Base-by-base conservation (phyloP, 2,888 invertebrate genomes). In the Eupithecia exiguata region DNA sequence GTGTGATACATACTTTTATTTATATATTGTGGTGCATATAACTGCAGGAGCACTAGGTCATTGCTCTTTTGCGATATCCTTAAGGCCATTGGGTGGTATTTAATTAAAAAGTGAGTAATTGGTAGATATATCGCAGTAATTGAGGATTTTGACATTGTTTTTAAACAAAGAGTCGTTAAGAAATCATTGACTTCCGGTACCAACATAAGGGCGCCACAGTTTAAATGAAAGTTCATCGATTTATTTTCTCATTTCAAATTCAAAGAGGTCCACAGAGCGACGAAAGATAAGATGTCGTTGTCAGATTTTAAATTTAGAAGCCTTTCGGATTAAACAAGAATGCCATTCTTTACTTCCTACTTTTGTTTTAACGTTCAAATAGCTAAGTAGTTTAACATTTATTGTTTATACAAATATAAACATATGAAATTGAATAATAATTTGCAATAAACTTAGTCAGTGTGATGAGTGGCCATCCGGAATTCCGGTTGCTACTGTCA, bases 31-130 rank as follows among this genome's bases (percentile, higher is more conserved):
- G n/a, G n/a, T 63, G 25, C 25, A 65, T 65, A 38, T 65, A 65
- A 65, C 36, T 38, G 63, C 21, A 53, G 49, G 65, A 49, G 61
- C 63, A 73, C 68, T 63, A 70, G 78, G 75, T 74, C 75, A 68
- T 76, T 81, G 81, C 79, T 76, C 83, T 80, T 62, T 79, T 71
- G 75, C 75, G 75, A 78, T 77, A 78, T 73, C 71, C 73, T 77
- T 78, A 72, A 76, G 81, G 79, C 74, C 72, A 69, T 74, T 71
- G 53, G 38, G 65, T 71, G 71, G 69, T 76, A 76, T 73, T 76
- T 76, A 67, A 73, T 69, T 53, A 72, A 62, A 75, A 77, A 68
- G 72, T 68, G 10, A 65, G 63, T 72, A 43, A 68, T 75, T 75
- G 62, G 61, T 40, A 40, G 21, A 67, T 75, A 70, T 70, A 72